Base-by-base conservation (phyloP, 2,113 vertebrate species). In the Aptenodytes patagonicus region DNA sequence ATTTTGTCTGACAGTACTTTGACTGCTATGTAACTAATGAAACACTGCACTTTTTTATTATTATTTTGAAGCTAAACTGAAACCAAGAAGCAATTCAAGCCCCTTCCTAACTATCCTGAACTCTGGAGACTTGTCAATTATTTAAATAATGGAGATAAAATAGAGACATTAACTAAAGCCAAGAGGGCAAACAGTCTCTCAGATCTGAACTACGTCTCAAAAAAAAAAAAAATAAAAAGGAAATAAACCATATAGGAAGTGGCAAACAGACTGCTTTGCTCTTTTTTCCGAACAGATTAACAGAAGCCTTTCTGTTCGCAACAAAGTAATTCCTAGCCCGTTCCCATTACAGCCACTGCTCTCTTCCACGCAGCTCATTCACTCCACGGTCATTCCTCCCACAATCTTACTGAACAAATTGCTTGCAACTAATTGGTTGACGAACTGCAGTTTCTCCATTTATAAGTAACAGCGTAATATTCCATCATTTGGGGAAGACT, bases 101-200 rank as follows among this genome's bases (percentile, higher is more conserved):
- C 29, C 44, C 38, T 89, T 81, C 60, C 19, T 64, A 84, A 73
- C 29, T 75, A 78, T 61, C 19, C 42, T 73, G 46, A 94, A 80
- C 61, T 91, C 40, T 71, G 49, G n/a, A 79, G 52, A 84, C 38
- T 70, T 93, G 65, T 81, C 65, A 92, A 28, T 80, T 81, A 42
- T 91, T 96, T 87, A 89, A 94, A 87, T 69, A 90, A 85, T 15
- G 57, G 57, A 87, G 28, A 87, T 51, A 69, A 91, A 94, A 89
- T 9, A 69, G 20, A 87, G 20, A 71, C 8, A 83, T 93, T 76
- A 92, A 88, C 44, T 83, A 61, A 86, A 61, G n/a, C 38, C 47
- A 73, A 82, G 25, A 64, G 47, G 60, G 34, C 26, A 92, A 90
- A 68, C 3, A 32, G 49, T 58, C 31, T 62, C 44, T 32, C 36